A percentile compares a stretch with the other conserved stretches of the same genome.
phyloP scores from a whole-genome alignment of 53 echinoderm and acorn worm genomes.

The Antedon mediterranea region DNA sequence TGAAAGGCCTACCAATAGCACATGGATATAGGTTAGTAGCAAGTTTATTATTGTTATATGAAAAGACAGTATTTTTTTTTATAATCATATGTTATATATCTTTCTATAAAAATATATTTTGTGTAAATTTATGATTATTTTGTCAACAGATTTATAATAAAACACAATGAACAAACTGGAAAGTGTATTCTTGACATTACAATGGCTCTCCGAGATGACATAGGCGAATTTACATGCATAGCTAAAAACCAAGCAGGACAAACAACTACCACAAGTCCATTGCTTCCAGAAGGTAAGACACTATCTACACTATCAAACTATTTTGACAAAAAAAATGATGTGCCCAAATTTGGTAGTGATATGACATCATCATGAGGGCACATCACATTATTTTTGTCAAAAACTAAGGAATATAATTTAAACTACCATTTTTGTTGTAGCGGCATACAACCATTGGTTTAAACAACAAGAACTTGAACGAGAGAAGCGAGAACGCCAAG shows the following conservation, averaged over 20 bases:
- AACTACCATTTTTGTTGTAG: not conserved
- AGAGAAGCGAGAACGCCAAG: not conserved
- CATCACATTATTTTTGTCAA: no score
- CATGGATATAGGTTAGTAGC: conserved; percentile 61
- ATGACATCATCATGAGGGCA: no score
- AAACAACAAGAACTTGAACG: not conserved
- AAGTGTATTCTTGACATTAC: conserved; percentile 59
- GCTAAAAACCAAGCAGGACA: conserved; percentile 82
- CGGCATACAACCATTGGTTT: not conserved
- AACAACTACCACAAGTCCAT: conserved; percentile 35
- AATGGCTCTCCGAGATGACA: conserved; percentile 73
- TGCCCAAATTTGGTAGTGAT: no score
- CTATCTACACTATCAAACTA: no score
- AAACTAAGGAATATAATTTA: not conserved
- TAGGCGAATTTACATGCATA: conserved; percentile 64
- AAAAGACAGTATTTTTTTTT: no score
- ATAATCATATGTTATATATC: no score
- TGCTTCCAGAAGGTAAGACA: conserved; percentile 57
- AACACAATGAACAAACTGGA: conserved; percentile 55
- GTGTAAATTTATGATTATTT: no score
- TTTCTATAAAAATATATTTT: no score
- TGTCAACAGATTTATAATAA: conserved; percentile 71
- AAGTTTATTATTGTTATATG: no score
- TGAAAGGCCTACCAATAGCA: conserved; percentile 43
- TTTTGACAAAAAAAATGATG: no score